Evolutionary conservation across 2,113 vertebrate species (phyloP).

Genomic region (Pithys albifrons): DNA sequence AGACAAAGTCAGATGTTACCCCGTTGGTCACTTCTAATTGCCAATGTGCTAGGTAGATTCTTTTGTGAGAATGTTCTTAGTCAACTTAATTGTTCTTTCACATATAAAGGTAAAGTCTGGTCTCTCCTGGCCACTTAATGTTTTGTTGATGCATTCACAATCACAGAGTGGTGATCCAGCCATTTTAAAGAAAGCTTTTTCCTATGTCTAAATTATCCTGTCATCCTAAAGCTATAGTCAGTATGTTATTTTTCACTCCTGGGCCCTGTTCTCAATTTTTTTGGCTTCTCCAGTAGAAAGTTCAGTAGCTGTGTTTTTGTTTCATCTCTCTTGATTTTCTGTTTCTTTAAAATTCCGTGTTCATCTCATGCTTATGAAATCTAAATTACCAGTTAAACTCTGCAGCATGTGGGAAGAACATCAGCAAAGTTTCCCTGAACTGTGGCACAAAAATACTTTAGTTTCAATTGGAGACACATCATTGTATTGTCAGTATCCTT

Average conservation of each 20-base stretch:
- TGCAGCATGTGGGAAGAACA: not conserved
- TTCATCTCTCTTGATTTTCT: not conserved
- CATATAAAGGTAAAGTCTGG: not conserved
- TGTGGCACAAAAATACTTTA: not conserved
- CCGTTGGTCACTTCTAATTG: not conserved
- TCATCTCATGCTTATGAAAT: not conserved
- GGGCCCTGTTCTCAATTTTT: fast-evolving
- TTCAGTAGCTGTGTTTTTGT: not conserved
- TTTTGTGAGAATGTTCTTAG: not conserved
- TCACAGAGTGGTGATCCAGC: not conserved
- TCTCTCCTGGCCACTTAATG: not conserved
- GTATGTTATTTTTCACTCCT: not conserved
- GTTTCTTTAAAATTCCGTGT: not conserved
- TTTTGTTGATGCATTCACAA: not conserved
- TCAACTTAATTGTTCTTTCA: not conserved
- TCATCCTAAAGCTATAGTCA: not conserved
- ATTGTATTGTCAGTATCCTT: not conserved
- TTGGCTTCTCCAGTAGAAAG: not conserved
- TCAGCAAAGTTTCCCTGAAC: not conserved
- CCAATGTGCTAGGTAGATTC: not conserved
- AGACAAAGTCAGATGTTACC: not conserved
- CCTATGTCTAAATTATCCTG: not conserved
- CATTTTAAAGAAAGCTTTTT: not conserved
- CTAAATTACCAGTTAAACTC: not conserved
- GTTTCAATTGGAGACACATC: not conserved